phyloP scores from a whole-genome alignment of 2,113 vertebrate genomes.

The Otolemur garnettii region DNA sequence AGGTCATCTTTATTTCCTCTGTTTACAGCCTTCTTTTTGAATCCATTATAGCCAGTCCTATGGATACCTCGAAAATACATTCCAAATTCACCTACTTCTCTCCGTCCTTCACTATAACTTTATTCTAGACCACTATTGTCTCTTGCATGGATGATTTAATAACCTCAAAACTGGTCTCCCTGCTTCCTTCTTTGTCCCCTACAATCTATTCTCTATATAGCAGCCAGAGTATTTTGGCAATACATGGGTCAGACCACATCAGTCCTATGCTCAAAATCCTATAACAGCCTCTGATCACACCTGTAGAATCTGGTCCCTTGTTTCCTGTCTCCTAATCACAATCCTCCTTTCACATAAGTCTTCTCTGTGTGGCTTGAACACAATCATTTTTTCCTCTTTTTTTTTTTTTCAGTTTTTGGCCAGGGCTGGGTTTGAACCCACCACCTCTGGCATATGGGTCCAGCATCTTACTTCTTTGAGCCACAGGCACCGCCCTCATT shows the following conservation, averaged over 20 bases:
- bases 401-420: too few species aligned
- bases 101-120: not conserved
- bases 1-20: not conserved
- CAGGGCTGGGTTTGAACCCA: too few species aligned
- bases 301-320: not conserved
- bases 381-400: constrained; percentile 51
- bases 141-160: not conserved
- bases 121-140: not conserved
- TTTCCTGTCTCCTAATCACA: not conserved
- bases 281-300: not conserved
- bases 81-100: not conserved
- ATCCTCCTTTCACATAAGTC: not conserved
- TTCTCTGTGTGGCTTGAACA: constrained; percentile 47
- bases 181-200: not conserved
- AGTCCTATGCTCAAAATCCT: not conserved
- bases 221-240: constrained; percentile 3
- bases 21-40: constrained; percentile 50
- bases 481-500: too few species aligned
- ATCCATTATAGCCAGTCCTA: constrained; percentile 5
- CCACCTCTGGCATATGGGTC: too few species aligned
- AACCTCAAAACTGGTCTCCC: not conserved
- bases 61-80: constrained; percentile 3
- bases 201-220: constrained; percentile 4
- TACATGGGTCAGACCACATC: not conserved
- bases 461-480: too few species aligned